Evolutionary conservation across 2,888 invertebrate species (phyloP), one percentile per base, ranked within the genome.

Genomic region (Smittia aterrima): DNA sequence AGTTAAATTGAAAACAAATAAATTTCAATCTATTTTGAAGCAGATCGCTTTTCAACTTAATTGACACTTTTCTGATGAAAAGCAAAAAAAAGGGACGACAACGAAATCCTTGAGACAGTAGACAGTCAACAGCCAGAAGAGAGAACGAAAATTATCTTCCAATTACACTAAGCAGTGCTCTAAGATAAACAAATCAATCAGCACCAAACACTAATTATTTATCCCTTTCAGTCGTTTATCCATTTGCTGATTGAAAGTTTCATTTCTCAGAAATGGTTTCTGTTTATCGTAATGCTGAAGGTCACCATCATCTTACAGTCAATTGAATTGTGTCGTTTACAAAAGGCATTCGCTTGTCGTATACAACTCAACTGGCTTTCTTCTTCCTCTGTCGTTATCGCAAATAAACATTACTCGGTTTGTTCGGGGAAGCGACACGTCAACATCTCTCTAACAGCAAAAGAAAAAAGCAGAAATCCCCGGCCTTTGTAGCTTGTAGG

Each of bases 171-270:
- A 32, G 3, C 47, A 47, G 47, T 11, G n/a, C n/a, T 11, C 9
- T 2, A 47, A 47, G 20, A 58, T 9, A 58, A 58, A 58, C 58
- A 58, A 58, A 58, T 58, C 58, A 58, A 58, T 58, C 9, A 22
- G 22, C 9, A 18, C n/a, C 58, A 58, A 58, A 3, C 58, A 18
- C 13, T 58, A 9, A 58, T 58, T 58, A 58, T 58, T 22, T 58
- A 16, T 16, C 22, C 18, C 58, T 2, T 13, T 22, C 13, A 58
- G 58, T 18, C 22, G 9, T 22, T 22, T 18, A 58, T 18, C 58
- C 58, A 18, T 58, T 47, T 47, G 47, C 3, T 47, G 11, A 47
- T 47, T 47, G 47, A 47, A 47, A 47, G 18, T 22, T 58, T 58
- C 58, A 58, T 58, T 58, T n/a, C n/a, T n/a, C n/a, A n/a, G n/a